Base-by-base conservation (phyloP, 30 jellyfish, hydroid and myxozoan species). In the Cassiopea andromeda region DNA sequence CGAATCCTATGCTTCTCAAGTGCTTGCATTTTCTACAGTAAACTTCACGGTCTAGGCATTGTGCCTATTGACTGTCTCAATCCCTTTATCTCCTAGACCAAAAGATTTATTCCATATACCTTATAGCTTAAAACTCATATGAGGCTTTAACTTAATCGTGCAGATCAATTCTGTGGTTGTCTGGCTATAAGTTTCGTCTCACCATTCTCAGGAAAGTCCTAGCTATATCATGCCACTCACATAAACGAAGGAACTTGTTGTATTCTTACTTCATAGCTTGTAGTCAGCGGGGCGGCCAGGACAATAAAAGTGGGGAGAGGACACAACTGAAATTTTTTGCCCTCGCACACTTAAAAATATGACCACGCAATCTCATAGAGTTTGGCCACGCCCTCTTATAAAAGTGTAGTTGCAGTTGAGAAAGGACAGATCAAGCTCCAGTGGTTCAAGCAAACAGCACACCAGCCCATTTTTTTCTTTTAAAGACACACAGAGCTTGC, bases 121-220 rank as follows among this genome's bases (percentile, higher is more conserved):
- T 12, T 70, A 7, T 70, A 70, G 79, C 79, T 70, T 70, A n/a
- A 70, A 70, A 70, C 79, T 38, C 54, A 43, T 18, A 38, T 38
- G 79, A 70, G 38, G 79, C 0, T 70, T 27, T 18, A 19, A 70
- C 54, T 18, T 70, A 70, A 43, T 70, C 79, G 38, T 43, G 38
- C 79, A 70, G 79, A 43, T 70, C 79, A 8, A 19, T 14, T 19
- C 79, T 70, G 79, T 19, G 79, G 79, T 27, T 70, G 49, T 27
- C 49, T n/a, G 54, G 49, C 79, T 19, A 14, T 19, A 54, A 14
- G 8, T 16, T 70, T 70, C 27, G 15, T 64, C 73, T 13, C 73
- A 13, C 73, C 6, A 64, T 64, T 64, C 73, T 64, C 73, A 27
- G 15, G 73, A 17, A 64, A 2, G 27, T 17, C 15, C 19, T 17